Conservation (phyloP, 1,140 invertebrate species). For the Pomacea maculata region DNA sequence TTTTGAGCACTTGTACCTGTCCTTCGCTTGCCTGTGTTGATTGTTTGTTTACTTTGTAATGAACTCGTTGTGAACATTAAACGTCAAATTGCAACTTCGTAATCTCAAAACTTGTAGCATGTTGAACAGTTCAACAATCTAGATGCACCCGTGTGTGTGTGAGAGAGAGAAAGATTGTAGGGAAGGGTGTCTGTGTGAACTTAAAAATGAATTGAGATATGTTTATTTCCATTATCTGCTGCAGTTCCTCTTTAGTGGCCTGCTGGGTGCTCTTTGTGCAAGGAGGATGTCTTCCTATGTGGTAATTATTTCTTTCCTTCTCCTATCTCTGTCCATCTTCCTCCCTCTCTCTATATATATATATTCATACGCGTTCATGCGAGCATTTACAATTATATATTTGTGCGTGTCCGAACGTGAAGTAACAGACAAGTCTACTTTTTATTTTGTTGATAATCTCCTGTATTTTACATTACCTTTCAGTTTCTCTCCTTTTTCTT, state of each 20-base stretch:
- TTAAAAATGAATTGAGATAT: no score
- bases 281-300: constrained; percentile 62
- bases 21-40: no score
- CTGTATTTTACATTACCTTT: not conserved
- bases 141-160: not conserved
- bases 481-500: not conserved
- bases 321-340: not conserved
- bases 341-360: not conserved
- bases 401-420: not conserved
- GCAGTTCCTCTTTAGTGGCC: constrained; percentile 63
- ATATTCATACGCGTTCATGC: not conserved
- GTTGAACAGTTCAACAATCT: no score
- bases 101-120: no score
- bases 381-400: not conserved
- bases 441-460: not conserved
- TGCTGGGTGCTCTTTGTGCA: constrained; percentile 60
- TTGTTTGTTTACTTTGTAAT: no score
- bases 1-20: no score
- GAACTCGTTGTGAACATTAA: no score
- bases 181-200: no score
- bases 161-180: not conserved
- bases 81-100: no score
- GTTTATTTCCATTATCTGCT: constrained; percentile 28
- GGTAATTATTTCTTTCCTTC: constrained; percentile 40
- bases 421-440: not conserved